Percentiles rank a stretch among this genome's conserved stretches.
phyloP scores from a whole-genome alignment of 2,888 invertebrate genomes.

The Bombylius discolor region DNA sequence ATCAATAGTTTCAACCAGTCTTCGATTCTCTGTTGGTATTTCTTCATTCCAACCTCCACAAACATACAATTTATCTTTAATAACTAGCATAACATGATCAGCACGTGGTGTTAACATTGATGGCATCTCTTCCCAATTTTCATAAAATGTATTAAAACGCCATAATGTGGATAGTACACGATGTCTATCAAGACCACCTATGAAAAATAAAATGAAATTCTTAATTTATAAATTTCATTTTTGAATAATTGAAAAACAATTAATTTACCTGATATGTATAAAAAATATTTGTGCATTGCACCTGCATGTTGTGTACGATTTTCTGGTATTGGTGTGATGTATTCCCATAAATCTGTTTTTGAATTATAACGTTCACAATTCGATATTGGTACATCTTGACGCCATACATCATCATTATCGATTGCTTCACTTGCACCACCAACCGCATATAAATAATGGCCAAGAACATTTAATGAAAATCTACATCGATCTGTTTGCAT shows the following conservation, averaged over 20 bases:
- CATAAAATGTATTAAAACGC: slow-evolving; percentile 40
- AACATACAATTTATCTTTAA: slow-evolving; percentile 45
- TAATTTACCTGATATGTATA: slow-evolving; percentile 31
- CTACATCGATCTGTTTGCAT: slow-evolving; percentile 52
- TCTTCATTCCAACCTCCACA: slow-evolving; percentile 55
- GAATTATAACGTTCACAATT: slow-evolving; percentile 50
- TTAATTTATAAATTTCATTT: neutral
- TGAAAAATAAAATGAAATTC: neutral
- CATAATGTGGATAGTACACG: slow-evolving; percentile 39
- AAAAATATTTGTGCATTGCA: slow-evolving; percentile 29
- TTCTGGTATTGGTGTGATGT: slow-evolving; percentile 42
- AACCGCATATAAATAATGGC: slow-evolving; percentile 44
- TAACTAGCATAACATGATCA: slow-evolving; percentile 49
- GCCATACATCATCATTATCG: slow-evolving; percentile 35
- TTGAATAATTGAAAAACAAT: neutral
- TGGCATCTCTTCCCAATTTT: slow-evolving; percentile 42
- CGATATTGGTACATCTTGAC: slow-evolving; percentile 26
- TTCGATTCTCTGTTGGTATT: slow-evolving; percentile 36
- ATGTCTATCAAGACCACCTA: slow-evolving; percentile 32
- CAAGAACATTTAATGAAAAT: slow-evolving; percentile 49
- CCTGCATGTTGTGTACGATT: slow-evolving; percentile 49
- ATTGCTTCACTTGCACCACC: slow-evolving; percentile 50
- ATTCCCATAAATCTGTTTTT: slow-evolving; percentile 44
- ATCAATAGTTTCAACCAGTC: slow-evolving; percentile 49
- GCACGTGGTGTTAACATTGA: slow-evolving; percentile 48